phyloP scores from a whole-genome alignment of 2,113 vertebrate genomes.

The Calidris pugnax region DNA sequence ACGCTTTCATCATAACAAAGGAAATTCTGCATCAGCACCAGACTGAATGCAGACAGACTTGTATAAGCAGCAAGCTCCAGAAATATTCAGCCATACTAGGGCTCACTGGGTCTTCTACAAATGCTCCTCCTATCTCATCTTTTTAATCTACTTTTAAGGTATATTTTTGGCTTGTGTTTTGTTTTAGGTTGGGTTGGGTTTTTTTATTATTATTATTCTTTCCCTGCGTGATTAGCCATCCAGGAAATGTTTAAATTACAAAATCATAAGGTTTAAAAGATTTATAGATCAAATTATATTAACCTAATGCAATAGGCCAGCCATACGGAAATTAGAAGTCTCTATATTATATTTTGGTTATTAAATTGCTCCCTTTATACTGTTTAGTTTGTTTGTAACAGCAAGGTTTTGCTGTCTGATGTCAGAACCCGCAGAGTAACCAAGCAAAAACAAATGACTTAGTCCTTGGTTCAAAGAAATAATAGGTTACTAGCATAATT shows the following conservation, averaged over 20 bases:
- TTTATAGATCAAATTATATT: conserved; percentile 80
- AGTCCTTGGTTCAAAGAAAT: conserved; percentile 82
- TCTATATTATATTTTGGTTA: conserved; percentile 76
- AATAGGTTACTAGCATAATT: conserved; percentile 84
- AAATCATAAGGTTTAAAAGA: conserved; percentile 81
- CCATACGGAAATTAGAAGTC: conserved; percentile 79
- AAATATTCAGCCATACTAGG: conserved; percentile 41
- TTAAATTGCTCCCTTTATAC: conserved; percentile 74
- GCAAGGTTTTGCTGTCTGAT: conserved; percentile 67
- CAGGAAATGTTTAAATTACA: conserved; percentile 84
- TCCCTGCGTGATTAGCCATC: conserved; percentile 79
- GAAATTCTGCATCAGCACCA: conserved; percentile 65
- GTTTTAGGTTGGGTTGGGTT: not conserved
- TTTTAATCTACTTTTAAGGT: conserved; percentile 62
- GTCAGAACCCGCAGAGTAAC: conserved; percentile 73
- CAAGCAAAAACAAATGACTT: conserved; percentile 79
- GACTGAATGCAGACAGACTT: conserved; percentile 49
- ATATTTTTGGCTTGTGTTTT: conserved; percentile 51
- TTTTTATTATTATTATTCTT: conserved; percentile 67
- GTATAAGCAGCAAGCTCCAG: conserved; percentile 49
- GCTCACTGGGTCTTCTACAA: conserved; percentile 6
- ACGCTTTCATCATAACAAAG: conserved; percentile 69
- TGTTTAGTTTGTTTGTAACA: conserved; percentile 71
- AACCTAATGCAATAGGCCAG: conserved; percentile 78
- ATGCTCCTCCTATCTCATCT: conserved; percentile 22